These are phyloP conservation scores for Cryptoprocta ferox DNA, from an alignment of 2,797 vertebrate genomes.

Conservation along the genomic window DNA sequence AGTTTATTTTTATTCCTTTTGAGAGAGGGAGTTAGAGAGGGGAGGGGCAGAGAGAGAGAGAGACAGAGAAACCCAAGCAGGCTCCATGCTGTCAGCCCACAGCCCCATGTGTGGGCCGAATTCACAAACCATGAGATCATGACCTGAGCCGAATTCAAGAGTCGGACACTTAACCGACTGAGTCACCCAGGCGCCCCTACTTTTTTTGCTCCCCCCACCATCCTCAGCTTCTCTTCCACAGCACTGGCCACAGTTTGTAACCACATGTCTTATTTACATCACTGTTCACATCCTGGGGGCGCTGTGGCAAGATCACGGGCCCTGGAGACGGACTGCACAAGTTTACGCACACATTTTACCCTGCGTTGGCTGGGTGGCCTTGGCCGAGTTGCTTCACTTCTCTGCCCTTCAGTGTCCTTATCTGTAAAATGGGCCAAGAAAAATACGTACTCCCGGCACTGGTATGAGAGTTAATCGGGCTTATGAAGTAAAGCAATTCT, in stretches of 20 bases:
- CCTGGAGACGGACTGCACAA: neutral
- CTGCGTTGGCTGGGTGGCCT: neutral
- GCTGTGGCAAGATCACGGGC: neutral
- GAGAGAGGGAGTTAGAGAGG: too few relatives aligned
- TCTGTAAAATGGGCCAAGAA: neutral
- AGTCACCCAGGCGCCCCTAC: too few relatives aligned
- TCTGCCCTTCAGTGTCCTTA: neutral
- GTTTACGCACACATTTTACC: neutral
- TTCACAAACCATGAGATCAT: too few relatives aligned
- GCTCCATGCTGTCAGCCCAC: too few relatives aligned
- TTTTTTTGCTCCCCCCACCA: neutral
- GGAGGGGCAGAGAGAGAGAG: too few relatives aligned
- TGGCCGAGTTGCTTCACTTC: rapidly evolving
- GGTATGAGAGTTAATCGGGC: neutral
- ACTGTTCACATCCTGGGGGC: neutral
- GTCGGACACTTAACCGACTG: too few relatives aligned
- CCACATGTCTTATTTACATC: neutral
- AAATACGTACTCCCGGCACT: rapidly evolving
- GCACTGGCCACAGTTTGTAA: too few relatives aligned
- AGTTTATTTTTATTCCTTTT: too few relatives aligned
- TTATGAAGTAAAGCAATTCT: neutral
- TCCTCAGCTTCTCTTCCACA: neutral
- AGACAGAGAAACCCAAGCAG: too few relatives aligned
- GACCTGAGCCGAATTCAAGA: too few relatives aligned
- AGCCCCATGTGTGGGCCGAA: too few relatives aligned